These are phyloP conservation scores for Eulemur rufifrons DNA, from an alignment of 2,113 vertebrate genomes.

Conservation along the genomic window DNA sequence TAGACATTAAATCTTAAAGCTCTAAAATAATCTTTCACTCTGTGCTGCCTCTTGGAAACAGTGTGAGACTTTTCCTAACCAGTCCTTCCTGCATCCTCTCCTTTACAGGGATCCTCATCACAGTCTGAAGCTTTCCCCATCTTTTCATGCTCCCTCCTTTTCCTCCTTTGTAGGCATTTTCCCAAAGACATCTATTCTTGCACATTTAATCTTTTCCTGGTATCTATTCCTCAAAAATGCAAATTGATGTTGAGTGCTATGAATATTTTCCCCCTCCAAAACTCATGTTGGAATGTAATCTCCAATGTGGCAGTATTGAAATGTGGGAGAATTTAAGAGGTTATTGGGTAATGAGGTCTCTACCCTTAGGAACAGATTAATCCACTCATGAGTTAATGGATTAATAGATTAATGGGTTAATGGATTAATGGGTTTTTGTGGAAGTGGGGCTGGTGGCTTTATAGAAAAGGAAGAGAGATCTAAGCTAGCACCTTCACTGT, in stretches of 20 bases:
- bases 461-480: background rate
- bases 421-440: background rate
- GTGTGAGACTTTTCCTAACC: background rate
- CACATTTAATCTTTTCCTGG: background rate
- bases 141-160: background rate
- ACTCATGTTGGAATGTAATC: background rate
- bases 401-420: background rate
- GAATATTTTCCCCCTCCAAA: background rate
- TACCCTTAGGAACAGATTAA: background rate
- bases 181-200: background rate
- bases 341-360: background rate
- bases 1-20: background rate
- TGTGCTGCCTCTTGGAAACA: background rate
- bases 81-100: background rate
- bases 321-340: background rate
- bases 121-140: background rate
- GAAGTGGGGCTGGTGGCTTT: background rate
- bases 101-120: background rate
- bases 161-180: background rate
- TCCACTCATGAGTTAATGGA: background rate
- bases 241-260: background rate
- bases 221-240: background rate
- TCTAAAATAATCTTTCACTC: background rate
- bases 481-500: background rate
- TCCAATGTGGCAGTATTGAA: background rate